These are phyloP conservation scores for Nymphalis urticae DNA, from an alignment of 2,888 invertebrate species.

Conservation along the genomic window DNA sequence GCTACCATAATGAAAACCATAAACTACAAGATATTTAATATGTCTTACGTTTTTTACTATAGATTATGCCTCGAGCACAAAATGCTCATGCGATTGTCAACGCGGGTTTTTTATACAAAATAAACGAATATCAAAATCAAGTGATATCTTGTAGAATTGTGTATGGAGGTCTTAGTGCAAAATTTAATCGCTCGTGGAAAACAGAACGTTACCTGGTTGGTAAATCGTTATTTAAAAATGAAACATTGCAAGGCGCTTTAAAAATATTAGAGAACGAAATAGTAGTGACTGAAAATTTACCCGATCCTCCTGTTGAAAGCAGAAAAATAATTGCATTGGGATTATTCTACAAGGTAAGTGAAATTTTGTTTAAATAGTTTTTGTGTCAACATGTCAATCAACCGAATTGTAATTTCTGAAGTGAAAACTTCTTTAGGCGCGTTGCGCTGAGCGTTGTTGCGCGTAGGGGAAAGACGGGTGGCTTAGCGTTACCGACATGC, in stretches of 20 bases:
- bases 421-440: no score
- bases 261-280: conserved; percentile 49
- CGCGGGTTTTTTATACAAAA: conserved; percentile 85
- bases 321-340: conserved; percentile 80
- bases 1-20: no score
- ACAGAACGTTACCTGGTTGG: conserved; percentile 70
- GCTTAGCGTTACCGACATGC: no score
- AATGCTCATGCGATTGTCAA: conserved; percentile 88
- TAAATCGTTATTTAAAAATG: conserved; percentile 56
- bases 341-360: conserved; percentile 84
- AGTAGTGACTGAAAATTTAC: conserved; percentile 55
- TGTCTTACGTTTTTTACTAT: conserved; percentile 33
- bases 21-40: no score
- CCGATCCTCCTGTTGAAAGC: conserved; percentile 80
- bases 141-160: conserved; percentile 72
- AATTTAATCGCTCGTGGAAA: conserved; percentile 60
- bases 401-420: no score
- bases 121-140: conserved; percentile 50
- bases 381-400: no score
- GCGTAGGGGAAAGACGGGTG: no score
- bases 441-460: no score
- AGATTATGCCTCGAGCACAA: conserved; percentile 87
- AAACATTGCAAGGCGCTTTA: conserved; percentile 60
- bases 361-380: background rate
- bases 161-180: conserved; percentile 76